Evolutionary conservation across 2,797 vertebrate species (phyloP).

Genomic region (Pipistrellus pygmaeus): DNA sequence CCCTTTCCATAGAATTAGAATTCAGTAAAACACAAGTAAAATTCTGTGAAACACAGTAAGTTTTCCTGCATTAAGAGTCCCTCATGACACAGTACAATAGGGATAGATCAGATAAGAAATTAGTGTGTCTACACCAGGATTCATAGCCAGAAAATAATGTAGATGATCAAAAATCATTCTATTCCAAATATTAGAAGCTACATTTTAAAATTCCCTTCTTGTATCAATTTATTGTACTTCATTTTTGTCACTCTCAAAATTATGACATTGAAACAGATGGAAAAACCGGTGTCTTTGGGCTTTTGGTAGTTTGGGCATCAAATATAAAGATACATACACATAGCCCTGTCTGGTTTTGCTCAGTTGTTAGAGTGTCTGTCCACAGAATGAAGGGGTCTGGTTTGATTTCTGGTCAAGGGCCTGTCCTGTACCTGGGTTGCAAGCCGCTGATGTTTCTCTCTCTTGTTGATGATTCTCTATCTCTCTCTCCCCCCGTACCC

Average conservation of each 20-base stretch:
- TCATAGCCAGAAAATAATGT: not conserved
- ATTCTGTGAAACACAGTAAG: not conserved
- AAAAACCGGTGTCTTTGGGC: not conserved
- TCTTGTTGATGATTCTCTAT: too few species aligned
- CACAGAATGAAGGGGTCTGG: too few species aligned
- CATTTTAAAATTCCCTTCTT: not conserved
- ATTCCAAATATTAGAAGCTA: not conserved
- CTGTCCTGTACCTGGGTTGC: too few species aligned
- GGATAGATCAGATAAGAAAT: not conserved
- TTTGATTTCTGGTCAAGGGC: too few species aligned
- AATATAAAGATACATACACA: not conserved
- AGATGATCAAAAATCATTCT: not conserved
- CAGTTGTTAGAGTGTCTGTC: too few species aligned
- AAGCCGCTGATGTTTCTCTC: too few species aligned
- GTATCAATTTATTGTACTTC: not conserved
- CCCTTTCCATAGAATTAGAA: not conserved
- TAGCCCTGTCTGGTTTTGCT: too few species aligned
- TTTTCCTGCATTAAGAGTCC: not conserved
- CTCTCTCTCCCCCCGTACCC: too few species aligned
- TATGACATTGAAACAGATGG: not conserved
- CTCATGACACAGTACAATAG: not conserved
- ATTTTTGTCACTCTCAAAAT: constrained; percentile 20
- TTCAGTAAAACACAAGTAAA: not conserved
- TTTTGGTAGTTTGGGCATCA: not conserved
- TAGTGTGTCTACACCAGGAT: not conserved